Evolutionary conservation across 2,888 invertebrate genomes (phyloP).

Genomic region (Pristionchus entomophagus): DNA sequence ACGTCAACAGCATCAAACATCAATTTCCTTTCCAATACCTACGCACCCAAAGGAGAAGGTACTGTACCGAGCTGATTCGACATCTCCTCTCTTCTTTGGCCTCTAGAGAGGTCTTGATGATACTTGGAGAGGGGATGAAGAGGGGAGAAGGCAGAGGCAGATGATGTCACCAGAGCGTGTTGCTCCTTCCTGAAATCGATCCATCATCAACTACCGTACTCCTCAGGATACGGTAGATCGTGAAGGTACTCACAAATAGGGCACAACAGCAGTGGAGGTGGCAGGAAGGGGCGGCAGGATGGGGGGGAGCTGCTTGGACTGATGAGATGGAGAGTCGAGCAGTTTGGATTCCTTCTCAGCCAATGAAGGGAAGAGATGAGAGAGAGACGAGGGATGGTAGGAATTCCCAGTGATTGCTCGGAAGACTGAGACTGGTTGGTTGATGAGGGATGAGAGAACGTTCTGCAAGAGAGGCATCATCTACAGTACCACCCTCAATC

Average conservation of each 20-base stretch:
- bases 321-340: neutral
- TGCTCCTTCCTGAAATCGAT: slow-evolving; percentile 23
- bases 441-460: too few relatives aligned
- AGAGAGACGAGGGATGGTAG: neutral
- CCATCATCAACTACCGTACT: neutral
- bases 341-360: neutral
- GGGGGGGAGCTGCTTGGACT: neutral
- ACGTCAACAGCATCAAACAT: neutral
- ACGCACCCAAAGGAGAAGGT: neutral
- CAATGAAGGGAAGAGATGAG: neutral
- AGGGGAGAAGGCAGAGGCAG: neutral
- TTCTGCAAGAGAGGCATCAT: neutral
- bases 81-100: neutral
- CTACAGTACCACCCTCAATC: neutral
- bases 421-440: too few relatives aligned
- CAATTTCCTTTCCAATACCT: neutral
- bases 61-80: neutral
- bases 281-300: neutral
- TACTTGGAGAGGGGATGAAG: neutral
- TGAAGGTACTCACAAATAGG: slow-evolving; percentile 25
- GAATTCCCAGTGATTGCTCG: too few relatives aligned
- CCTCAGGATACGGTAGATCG: too few relatives aligned
- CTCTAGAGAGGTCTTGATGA: neutral
- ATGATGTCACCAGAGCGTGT: neutral
- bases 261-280: neutral